phyloP scores from a whole-genome alignment of 2,797 vertebrate genomes.

The Notolepis coatsorum region DNA sequence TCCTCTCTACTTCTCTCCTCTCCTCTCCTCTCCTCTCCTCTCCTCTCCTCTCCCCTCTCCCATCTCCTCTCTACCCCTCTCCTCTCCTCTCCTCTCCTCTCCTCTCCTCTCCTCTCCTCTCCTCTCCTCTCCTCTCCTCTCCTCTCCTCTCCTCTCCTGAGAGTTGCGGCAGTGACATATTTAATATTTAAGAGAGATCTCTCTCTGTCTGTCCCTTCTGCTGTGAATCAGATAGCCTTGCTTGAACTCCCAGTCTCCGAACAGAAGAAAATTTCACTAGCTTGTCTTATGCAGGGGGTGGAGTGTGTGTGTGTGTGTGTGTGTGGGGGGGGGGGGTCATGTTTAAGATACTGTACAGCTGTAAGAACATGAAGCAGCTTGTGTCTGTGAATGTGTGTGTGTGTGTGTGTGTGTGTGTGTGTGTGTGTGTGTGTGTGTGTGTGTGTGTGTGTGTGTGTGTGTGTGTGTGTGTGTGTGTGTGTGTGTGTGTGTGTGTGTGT shows the following conservation, averaged over 20 bases:
- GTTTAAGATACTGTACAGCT: neutral
- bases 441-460: neutral
- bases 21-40: slow-evolving; percentile 33
- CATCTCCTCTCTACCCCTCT: slow-evolving; percentile 41
- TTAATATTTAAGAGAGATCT: slow-evolving; percentile 58
- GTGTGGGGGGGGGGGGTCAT: neutral
- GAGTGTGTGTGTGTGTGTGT: neutral
- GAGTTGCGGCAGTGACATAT: slow-evolving; percentile 66
- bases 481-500: neutral
- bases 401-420: slow-evolving; percentile 24
- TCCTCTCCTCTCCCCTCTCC: slow-evolving; percentile 28
- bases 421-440: neutral
- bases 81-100: too few species aligned
- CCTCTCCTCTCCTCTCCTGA: slow-evolving; percentile 19
- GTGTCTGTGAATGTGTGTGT: slow-evolving; percentile 18
- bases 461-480: neutral
- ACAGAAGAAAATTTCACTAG: slow-evolving; percentile 11
- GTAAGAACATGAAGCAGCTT: neutral
- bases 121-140: slow-evolving; percentile 6
- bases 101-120: slow-evolving; percentile 33
- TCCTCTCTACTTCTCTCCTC: slow-evolving; percentile 29
- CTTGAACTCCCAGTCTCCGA: slow-evolving; percentile 12
- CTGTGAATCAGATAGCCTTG: slow-evolving; percentile 26
- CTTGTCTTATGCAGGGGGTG: neutral
- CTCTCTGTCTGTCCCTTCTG: slow-evolving; percentile 32